phyloP scores from a whole-genome alignment of 92 coral and sea anemone species.

The Heteractis magnifica region DNA sequence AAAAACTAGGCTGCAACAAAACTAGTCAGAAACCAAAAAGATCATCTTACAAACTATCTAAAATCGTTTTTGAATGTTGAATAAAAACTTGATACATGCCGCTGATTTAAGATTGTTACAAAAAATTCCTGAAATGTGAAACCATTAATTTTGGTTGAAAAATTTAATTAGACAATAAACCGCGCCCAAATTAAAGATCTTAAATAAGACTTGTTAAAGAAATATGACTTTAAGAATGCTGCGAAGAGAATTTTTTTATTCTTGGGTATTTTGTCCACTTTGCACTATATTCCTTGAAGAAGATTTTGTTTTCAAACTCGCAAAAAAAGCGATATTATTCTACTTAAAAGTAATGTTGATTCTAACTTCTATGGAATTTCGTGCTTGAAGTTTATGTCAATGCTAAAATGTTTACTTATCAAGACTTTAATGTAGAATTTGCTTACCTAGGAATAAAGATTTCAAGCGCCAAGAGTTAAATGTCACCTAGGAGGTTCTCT shows the following conservation, averaged over 20 bases:
- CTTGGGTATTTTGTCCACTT: neutral
- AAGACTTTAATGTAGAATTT: conserved; percentile 39
- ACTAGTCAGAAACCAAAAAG: no score
- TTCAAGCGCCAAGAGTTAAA: neutral
- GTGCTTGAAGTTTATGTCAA: neutral
- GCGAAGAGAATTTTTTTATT: neutral
- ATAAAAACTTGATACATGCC: no score
- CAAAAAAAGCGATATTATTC: neutral
- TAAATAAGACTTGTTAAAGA: no score
- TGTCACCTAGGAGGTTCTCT: conserved; percentile 1
- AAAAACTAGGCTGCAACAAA: no score
- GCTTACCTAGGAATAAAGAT: conserved; percentile 9
- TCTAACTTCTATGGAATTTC: conserved; percentile 32
- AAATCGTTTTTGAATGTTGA: no score
- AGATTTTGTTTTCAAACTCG: neutral
- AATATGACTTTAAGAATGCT: no score
- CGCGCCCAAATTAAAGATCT: no score
- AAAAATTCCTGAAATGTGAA: no score
- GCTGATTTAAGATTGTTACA: no score
- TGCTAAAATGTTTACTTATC: conserved; percentile 24
- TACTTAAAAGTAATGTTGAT: conserved; percentile 4
- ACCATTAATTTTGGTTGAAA: no score
- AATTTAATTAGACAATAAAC: no score
- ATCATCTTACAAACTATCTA: no score
- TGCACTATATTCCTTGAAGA: neutral